These are phyloP conservation scores for Drosophila colorata DNA, from an alignment of 2,888 invertebrate species.

Conservation along the genomic window DNA sequence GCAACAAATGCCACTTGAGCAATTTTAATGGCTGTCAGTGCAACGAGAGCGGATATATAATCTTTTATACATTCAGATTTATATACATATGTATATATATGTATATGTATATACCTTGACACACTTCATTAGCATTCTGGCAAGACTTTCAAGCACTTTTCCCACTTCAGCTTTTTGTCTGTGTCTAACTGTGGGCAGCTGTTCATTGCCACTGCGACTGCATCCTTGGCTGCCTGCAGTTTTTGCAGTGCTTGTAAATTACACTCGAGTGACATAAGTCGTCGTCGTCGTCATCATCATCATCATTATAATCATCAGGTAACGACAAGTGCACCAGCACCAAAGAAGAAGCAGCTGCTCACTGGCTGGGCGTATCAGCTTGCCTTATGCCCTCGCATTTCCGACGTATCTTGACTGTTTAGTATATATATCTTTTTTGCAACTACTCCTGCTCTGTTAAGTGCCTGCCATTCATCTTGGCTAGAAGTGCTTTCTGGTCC, in stretches of 20 bases:
- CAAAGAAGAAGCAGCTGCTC: not conserved
- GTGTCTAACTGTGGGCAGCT: slow-evolving; percentile 21
- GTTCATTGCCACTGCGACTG: slow-evolving; percentile 29
- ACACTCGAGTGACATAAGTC: slow-evolving; percentile 62
- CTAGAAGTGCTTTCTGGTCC: slow-evolving; percentile 32
- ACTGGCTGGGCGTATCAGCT: slow-evolving; percentile 10
- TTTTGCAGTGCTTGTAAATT: slow-evolving; percentile 60
- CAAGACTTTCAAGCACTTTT: slow-evolving; percentile 20
- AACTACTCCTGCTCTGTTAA: slow-evolving; percentile 20
- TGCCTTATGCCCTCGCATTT: slow-evolving; percentile 17
- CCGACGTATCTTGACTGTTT: slow-evolving; percentile 5
- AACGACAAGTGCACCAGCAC: slow-evolving; percentile 1
- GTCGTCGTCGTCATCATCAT: slow-evolving; percentile 45
- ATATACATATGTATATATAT: not conserved
- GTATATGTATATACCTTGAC: slow-evolving; percentile 17
- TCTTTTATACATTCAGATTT: not conserved
- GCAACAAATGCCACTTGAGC: slow-evolving; percentile 41
- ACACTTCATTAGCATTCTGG: slow-evolving; percentile 49
- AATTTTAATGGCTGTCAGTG: slow-evolving; percentile 29
- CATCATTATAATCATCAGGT: slow-evolving; percentile 13
- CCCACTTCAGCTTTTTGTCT: slow-evolving; percentile 17
- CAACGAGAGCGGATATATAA: not conserved
- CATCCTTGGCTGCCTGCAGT: slow-evolving; percentile 36
- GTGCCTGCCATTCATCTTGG: slow-evolving; percentile 49
- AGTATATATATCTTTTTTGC: slow-evolving; percentile 3